phyloP scores from a whole-genome alignment of 2,888 invertebrate genomes.

The Polymixis lichenea region DNA sequence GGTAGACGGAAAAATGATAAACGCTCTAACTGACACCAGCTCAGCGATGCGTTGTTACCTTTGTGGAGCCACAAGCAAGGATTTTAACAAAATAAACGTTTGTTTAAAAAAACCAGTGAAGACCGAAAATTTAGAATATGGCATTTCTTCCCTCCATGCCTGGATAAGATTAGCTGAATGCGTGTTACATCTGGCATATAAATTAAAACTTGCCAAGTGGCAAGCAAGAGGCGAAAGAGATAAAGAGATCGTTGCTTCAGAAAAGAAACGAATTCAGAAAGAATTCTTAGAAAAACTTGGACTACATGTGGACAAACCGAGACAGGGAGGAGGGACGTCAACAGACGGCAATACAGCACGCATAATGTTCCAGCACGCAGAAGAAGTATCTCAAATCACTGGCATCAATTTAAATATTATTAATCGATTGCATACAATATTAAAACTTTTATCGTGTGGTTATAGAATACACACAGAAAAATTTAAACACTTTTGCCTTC shows the following conservation, averaged over 20 bases:
- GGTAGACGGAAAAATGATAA: constrained; percentile 55
- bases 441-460: no score
- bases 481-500: no score
- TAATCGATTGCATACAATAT: no score
- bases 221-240: no score
- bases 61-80: no score
- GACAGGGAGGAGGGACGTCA: constrained; percentile 40
- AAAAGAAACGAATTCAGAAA: no score
- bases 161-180: constrained; percentile 35
- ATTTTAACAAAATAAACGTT: constrained; percentile 24
- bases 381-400: constrained; percentile 37
- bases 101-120: constrained; percentile 18
- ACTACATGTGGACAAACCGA: constrained; percentile 37
- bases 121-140: constrained; percentile 23
- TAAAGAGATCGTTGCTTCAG: no score
- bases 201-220: constrained; percentile 25
- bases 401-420: constrained; percentile 36
- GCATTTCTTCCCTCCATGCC: constrained; percentile 51
- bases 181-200: constrained; percentile 23
- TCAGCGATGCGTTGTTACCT: constrained; percentile 52
- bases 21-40: constrained; percentile 49
- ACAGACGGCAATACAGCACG: constrained; percentile 48
- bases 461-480: no score
- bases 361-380: constrained; percentile 33
- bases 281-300: no score